Base-by-base conservation (phyloP, 2,113 vertebrate genomes). In the Ranitomeya variabilis region DNA sequence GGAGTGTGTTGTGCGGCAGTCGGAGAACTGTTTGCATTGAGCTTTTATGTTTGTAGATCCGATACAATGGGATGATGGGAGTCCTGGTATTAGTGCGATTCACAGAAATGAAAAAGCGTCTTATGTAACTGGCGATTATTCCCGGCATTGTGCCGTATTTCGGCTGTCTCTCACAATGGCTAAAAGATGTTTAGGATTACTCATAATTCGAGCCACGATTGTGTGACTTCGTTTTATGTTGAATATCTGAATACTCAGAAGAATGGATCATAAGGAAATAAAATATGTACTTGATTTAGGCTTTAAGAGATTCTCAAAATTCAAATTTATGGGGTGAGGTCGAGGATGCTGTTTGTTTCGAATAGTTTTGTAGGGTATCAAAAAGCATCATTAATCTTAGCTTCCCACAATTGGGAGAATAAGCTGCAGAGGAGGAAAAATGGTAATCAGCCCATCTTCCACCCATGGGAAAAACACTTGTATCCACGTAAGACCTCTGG, bases 81-180 rank as follows among this genome's bases (percentile, higher is more conserved):
- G 59, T 45, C 57, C 37, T 66, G 37, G 26, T n/a, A 51, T 26
- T 62, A 62, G 12, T 14, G 59, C 31, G 66, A 83, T 60, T 66
- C 55, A 21, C 21, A 83, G 45, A 64, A 37, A 60, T 45, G 55
- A 19, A 26, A 83, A 52, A n/a, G 60, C 31, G 66, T 51, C 37
- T 67, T 66, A 52, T 83, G 80, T 18, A 18, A 51, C 80, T 59
- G 78, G 62, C 79, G 62, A 83, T 83, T 66, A 83, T 83, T 83
- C 80, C 5, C 9, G 79, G 55, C 55, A 37, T 81, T 62, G 55
- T 81, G 55, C n/a, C 14, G 15, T 23, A 26, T 16, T 80, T 54
- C 76, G 12, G 18, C 55, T 81, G 23, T 8, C 23, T 62, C 12
- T 79, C 51, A 79, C 51, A 54, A 21, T 62, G 79, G 59, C 76